A percentile compares a stretch with the other conserved stretches of the same genome.
Conservation (phyloP, 2,113 vertebrate genomes). For the Morphnarchus princeps region DNA sequence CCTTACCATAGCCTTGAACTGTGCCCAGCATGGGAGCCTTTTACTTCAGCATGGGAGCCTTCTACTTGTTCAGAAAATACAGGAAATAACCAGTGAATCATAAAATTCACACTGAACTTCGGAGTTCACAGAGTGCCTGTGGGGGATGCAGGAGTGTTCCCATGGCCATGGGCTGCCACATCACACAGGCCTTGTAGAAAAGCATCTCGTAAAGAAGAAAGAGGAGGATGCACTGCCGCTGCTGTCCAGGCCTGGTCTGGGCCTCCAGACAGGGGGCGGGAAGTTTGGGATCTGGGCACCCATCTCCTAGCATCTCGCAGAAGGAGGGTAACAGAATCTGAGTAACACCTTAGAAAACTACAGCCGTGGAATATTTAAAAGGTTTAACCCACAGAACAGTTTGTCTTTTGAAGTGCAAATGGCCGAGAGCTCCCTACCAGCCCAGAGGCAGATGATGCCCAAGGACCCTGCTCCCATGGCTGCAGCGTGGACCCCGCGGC, state of each 20-base stretch:
- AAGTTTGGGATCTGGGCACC: neutral
- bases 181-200: neutral
- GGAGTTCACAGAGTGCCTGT: neutral
- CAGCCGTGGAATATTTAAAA: neutral
- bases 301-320: neutral
- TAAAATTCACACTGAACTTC: neutral
- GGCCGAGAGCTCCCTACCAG: neutral
- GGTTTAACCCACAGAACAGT: no score
- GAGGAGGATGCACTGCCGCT: neutral
- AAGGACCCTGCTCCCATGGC: neutral
- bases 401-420: neutral
- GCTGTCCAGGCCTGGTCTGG: neutral
- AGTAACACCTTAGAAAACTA: no score
- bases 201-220: neutral
- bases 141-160: neutral
- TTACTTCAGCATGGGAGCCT: neutral
- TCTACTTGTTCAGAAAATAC: neutral
- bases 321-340: neutral
- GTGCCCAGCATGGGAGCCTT: neutral
- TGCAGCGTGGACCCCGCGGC: fast-evolving
- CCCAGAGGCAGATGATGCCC: neutral
- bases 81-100: neutral
- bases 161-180: neutral
- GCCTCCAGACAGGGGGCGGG: neutral
- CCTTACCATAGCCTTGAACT: neutral